Base-by-base conservation (phyloP, 2,113 vertebrate species). In the Calonectris borealis region DNA sequence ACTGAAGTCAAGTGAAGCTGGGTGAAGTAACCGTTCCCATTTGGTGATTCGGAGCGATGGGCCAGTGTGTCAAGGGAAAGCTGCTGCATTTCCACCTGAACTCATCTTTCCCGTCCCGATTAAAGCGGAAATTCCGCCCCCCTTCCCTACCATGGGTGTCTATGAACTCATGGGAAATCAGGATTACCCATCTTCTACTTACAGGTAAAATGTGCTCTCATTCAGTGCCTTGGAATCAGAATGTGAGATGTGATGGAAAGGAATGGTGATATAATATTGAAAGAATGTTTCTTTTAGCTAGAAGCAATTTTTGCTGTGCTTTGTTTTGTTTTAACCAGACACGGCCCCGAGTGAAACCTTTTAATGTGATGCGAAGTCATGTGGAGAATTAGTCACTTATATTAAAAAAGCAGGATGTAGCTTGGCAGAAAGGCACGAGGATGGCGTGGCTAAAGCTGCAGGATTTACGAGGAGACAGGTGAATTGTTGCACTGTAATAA, bases 271-370 rank as follows among this genome's bases (percentile, higher is more conserved):
- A 83, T 84, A 78, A 95, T 3, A 46, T 13, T 31, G 25, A 51
- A 95, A 68, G 96, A 97, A 97, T 95, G 94, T 93, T 95, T 94
- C 70, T 90, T 94, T 79, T 93, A 77, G 90, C 96, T 85, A 49
- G 85, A 40, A 93, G 88, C 93, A 54, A 64, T 76, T 68, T 51
- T 31, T 88, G 34, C 76, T 21, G 29, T 1, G 12, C 79, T 84
- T 81, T 54, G 86, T 65, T 94, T 90, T 69, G n/a, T 57, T 95
- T 90, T 81, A 70, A 84, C 32, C 93, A 96, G 88, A 48, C 79
- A 40, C 46, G 66, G 92, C 91, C 58, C 66, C 14, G 13, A 75
- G 91, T 57, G 48, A 83, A 93, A 54, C 71, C 76, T 64, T 85
- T 88, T 46, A 27, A 73, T 48, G 88, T 44, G 87, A 75, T 9